Percentiles rank a stretch among this genome's conserved stretches.
Conservation (phyloP, 1,140 invertebrate genomes). For the Cryptotermes secundus region DNA sequence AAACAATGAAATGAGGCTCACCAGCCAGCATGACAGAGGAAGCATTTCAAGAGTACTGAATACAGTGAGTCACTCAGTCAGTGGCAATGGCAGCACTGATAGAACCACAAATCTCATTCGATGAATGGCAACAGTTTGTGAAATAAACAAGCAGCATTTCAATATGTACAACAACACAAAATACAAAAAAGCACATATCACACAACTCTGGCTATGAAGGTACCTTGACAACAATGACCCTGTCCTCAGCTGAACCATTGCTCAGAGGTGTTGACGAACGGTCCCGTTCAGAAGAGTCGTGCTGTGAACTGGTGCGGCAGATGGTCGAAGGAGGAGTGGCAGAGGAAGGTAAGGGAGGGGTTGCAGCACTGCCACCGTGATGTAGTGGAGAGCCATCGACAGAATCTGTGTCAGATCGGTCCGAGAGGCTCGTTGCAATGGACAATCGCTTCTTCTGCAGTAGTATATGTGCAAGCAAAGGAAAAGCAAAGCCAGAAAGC, state of each 20-base stretch:
- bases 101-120: too few species aligned
- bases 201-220: too few species aligned
- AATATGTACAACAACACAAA: not conserved
- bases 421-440: slow-evolving; percentile 56
- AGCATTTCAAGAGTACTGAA: too few species aligned
- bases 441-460: slow-evolving; percentile 59
- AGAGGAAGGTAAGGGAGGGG: slow-evolving; percentile 48
- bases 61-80: too few species aligned
- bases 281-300: slow-evolving; percentile 44
- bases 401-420: slow-evolving; percentile 52
- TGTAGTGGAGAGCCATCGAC: slow-evolving; percentile 55
- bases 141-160: not conserved
- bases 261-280: slow-evolving; percentile 45
- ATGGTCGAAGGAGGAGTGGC: slow-evolving; percentile 48
- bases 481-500: slow-evolving; percentile 10
- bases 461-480: slow-evolving; percentile 36
- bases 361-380: slow-evolving; percentile 48
- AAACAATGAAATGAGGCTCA: too few species aligned
- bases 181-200: not conserved
- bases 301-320: slow-evolving; percentile 44
- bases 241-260: slow-evolving; percentile 45
- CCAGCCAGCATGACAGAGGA: too few species aligned
- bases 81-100: too few species aligned
- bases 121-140: not conserved
- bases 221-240: slow-evolving; percentile 59